phyloP scores from a whole-genome alignment of 1,140 invertebrate genomes.

The Drosophila willistoni region DNA sequence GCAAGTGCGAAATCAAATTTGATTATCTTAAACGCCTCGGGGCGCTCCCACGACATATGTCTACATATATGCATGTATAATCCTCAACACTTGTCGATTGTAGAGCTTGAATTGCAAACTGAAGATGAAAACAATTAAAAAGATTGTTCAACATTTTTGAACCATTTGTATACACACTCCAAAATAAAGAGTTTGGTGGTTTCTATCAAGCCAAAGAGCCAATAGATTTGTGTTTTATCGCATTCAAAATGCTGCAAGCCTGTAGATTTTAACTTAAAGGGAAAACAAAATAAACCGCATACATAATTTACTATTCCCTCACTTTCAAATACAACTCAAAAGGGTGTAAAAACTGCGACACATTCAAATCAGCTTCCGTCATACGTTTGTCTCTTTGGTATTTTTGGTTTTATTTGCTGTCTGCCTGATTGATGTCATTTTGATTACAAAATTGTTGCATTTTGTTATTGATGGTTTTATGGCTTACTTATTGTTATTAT shows the following conservation, averaged over 20 bases:
- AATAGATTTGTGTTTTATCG: no score
- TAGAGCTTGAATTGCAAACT: constrained; percentile 40
- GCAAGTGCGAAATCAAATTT: constrained; percentile 46
- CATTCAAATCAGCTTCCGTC: neutral
- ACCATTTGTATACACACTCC: neutral
- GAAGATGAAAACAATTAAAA: constrained; percentile 55
- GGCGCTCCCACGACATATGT: constrained; percentile 61
- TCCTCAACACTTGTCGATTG: constrained; percentile 43
- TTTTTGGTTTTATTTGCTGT: constrained; percentile 8
- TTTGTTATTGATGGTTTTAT: constrained; percentile 58
- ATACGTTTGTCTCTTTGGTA: neutral
- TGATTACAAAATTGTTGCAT: constrained; percentile 60
- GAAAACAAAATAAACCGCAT: neutral
- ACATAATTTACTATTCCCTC: neutral
- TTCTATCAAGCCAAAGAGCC: no score
- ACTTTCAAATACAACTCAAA: neutral
- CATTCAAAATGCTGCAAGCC: neutral
- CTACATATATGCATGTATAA: constrained; percentile 25
- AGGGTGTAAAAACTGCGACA: constrained; percentile 6
- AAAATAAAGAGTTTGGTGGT: no score
- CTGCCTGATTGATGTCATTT: constrained; percentile 63
- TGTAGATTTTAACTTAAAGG: neutral
- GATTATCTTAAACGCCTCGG: constrained; percentile 44
- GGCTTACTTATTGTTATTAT: constrained; percentile 43
- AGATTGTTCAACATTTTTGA: constrained; percentile 29